phyloP scores from a whole-genome alignment of 2,888 invertebrate species.

The Lasioglossum vierecki region DNA sequence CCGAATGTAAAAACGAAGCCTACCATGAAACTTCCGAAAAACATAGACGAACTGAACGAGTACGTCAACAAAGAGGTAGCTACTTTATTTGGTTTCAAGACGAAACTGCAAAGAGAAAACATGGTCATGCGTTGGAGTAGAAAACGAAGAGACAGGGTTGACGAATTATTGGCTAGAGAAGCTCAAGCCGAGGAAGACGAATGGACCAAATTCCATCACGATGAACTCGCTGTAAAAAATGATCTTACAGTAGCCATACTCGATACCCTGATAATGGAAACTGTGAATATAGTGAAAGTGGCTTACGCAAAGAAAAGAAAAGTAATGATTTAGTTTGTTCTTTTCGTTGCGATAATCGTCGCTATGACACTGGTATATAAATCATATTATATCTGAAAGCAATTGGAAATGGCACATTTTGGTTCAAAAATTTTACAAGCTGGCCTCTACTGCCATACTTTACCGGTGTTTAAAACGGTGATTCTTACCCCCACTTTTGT shows the following conservation, averaged over 20 bases:
- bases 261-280: conserved; percentile 79
- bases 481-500: conserved; percentile 26
- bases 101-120: conserved; percentile 85
- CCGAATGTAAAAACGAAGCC: conserved; percentile 83
- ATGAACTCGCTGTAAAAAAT: conserved; percentile 89
- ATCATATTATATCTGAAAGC: conserved; percentile 6
- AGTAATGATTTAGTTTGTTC: conserved; percentile 63
- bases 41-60: conserved; percentile 84
- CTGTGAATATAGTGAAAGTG: conserved; percentile 78
- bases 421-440: conserved; percentile 34
- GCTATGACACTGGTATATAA: conserved; percentile 16
- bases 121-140: conserved; percentile 87
- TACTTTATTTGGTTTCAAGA: conserved; percentile 85
- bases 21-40: conserved; percentile 84
- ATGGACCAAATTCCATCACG: conserved; percentile 90
- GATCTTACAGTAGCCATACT: conserved; percentile 84
- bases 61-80: conserved; percentile 85
- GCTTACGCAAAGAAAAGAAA: conserved; percentile 79
- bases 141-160: conserved; percentile 89
- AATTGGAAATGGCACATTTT: conserved; percentile 20
- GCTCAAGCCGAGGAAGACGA: conserved; percentile 89
- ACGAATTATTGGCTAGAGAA: conserved; percentile 89
- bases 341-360: neutral
- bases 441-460: conserved; percentile 49
- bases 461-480: conserved; percentile 18